Percentiles rank a stretch among this genome's conserved stretches.
phyloP scores from a whole-genome alignment of 1,140 invertebrate species.

The Charaxes varanes region DNA sequence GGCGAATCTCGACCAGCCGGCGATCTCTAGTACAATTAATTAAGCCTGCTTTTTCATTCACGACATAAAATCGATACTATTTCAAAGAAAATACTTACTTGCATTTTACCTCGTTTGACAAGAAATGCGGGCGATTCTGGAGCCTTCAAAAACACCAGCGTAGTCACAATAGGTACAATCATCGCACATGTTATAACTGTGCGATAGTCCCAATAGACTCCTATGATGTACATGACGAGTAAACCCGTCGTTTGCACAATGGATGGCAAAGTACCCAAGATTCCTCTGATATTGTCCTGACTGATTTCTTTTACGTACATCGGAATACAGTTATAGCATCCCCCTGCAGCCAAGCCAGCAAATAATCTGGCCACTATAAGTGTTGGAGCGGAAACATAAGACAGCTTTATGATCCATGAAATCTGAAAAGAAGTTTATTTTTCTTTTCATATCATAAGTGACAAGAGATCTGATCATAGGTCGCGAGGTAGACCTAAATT shows the following conservation, averaged over 20 bases:
- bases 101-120: slow-evolving; percentile 31
- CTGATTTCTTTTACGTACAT: slow-evolving; percentile 29
- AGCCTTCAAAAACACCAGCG: slow-evolving; percentile 27
- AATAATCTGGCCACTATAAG: slow-evolving; percentile 13
- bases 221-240: slow-evolving; percentile 72
- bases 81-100: no score
- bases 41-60: no score
- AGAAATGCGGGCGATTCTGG: slow-evolving; percentile 44
- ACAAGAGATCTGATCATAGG: no score
- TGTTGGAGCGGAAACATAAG: slow-evolving; percentile 9
- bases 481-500: no score
- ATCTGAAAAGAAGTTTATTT: slow-evolving; percentile 17
- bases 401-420: slow-evolving; percentile 16
- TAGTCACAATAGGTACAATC: slow-evolving; percentile 20
- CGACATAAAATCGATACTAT: no score
- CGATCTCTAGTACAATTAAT: no score
- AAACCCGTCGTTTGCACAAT: slow-evolving; percentile 22
- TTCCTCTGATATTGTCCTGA: slow-evolving; percentile 21
- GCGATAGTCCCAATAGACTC: slow-evolving; percentile 69
- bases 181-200: slow-evolving; percentile 29
- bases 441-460: no score
- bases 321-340: slow-evolving; percentile 20
- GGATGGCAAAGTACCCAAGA: slow-evolving; percentile 19
- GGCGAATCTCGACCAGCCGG: no score
- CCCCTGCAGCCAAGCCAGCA: slow-evolving; percentile 24